Base-by-base conservation (phyloP, 2,113 vertebrate genomes). In the Melanerpes formicivorus region DNA sequence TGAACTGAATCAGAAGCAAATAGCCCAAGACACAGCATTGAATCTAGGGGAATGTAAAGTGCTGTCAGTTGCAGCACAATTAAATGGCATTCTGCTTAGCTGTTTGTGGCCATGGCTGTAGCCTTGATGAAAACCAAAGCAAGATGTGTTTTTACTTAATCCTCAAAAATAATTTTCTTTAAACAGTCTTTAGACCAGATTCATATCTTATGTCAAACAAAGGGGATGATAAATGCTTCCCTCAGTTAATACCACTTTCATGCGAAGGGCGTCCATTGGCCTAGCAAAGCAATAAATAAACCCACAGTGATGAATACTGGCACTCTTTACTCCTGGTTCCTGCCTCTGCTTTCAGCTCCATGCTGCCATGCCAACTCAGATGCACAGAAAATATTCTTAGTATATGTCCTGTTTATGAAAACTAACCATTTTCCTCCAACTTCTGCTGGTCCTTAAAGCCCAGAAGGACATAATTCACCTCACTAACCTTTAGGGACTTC, bases 81-180 rank as follows among this genome's bases (percentile, higher is more conserved):
- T 95, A 95, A 77, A 73, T 42, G 42, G 22, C 18, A 60, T 83
- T 93, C 88, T 90, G 19, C 81, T 87, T 77, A 84, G 93, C 80
- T 91, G 10, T 80, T 90, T 96, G 73, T 87, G 84, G 88, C 73
- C 80, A 62, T 44, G 88, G 84, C 76, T 90, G 55, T 62, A 91
- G 71, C 87, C 60, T 81, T 60, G 60, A 84, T 71, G 73, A 83
- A 96, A 94, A 73, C 16, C 64, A 92, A 92, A 92, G 42, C 66
- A 83, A 26, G 7, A 76, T 17, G 2, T 1, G 74, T 81, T 90
- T 90, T 75, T 32, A 78, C 32, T 80, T 71, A 63, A 79, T 75
- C 65, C 56, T 90, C 46, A 64, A 90, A 95, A 96, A 93, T 95
- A 82, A 79, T 81, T 87, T 93, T 90, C 90, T 91, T 93, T 77